Conservation (phyloP, 2,113 vertebrate genomes). For the Caretta caretta region DNA sequence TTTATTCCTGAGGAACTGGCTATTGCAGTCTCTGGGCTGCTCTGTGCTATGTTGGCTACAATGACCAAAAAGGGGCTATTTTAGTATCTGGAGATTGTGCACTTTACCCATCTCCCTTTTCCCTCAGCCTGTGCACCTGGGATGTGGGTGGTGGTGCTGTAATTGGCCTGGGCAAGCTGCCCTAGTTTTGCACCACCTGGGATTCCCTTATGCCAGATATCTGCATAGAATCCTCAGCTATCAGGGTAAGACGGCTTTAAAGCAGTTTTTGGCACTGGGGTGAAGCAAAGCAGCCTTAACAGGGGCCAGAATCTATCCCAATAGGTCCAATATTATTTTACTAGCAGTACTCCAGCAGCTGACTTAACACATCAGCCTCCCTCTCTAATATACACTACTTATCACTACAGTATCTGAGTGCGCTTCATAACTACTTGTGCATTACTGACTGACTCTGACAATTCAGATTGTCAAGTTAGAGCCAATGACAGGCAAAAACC, state of each 20-base stretch:
- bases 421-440: not conserved
- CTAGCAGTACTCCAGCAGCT: not conserved
- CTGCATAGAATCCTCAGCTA: not conserved
- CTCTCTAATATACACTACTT: not conserved
- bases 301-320: not conserved
- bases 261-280: not conserved
- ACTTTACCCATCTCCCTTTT: not conserved
- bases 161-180: not conserved
- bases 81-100: not conserved
- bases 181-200: not conserved
- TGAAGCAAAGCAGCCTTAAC: not conserved
- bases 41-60: not conserved
- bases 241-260: not conserved
- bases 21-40: not conserved
- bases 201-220: not conserved
- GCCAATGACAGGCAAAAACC: not conserved
- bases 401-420: not conserved
- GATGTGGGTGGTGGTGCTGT: not conserved
- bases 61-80: not conserved
- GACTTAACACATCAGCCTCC: not conserved
- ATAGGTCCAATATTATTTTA: not conserved
- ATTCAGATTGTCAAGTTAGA: constrained; percentile 4
- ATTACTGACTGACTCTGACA: constrained; percentile 24
- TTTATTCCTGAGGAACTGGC: not conserved
- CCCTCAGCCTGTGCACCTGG: not conserved